Evolutionary conservation across 2,888 invertebrate species (phyloP), one percentile per base, ranked within the genome.

Genomic region (Allygus modestus): DNA sequence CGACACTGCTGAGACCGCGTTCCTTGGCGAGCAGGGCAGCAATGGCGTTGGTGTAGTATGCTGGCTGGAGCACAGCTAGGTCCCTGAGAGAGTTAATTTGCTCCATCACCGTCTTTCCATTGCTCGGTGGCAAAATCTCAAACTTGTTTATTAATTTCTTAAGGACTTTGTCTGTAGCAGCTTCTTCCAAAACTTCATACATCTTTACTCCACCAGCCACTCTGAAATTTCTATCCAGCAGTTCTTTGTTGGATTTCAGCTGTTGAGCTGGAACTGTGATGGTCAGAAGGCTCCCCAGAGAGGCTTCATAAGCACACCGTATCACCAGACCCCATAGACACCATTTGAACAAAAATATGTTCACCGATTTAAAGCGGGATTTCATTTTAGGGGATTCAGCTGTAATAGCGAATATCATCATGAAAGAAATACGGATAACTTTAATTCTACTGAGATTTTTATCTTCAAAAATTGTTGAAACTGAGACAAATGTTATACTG

Each of bases 221-320:
- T 33, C 82, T 4, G 28, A 82, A 71, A 33, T 54, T 54, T n/a
- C 43, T 71, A 11, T 82, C 37, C 20, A 71, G 28, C 1, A 82
- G 23, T 71, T 82, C 82, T 20, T 82, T 20, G 31, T 65, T 43
- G 9, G 82, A 82, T 20, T 28, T 71, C 12, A 82, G 23, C 43
- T 82, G 31, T 17, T 82, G 46, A 51, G 65, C 31, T 0, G 82
- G 82, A 12, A 54, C 69, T 2, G 69, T 23, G 28, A 82, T 26
- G 1, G 82, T 82, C 46, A 82, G 41, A 0, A 82, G 43, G 51
- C 82, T 82, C 41, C 82, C 82, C 7, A 82, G 31, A 37, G 82
- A 82, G 43, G 82, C 73, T 33, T 82, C 82, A 43, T 82, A 82
- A 9, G 82, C 82, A 15, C 71, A 51, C 4, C 73, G 82, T 12